These are phyloP conservation scores for Calidris pygmaea DNA, from an alignment of 2,113 vertebrate species.

Conservation along the genomic window DNA sequence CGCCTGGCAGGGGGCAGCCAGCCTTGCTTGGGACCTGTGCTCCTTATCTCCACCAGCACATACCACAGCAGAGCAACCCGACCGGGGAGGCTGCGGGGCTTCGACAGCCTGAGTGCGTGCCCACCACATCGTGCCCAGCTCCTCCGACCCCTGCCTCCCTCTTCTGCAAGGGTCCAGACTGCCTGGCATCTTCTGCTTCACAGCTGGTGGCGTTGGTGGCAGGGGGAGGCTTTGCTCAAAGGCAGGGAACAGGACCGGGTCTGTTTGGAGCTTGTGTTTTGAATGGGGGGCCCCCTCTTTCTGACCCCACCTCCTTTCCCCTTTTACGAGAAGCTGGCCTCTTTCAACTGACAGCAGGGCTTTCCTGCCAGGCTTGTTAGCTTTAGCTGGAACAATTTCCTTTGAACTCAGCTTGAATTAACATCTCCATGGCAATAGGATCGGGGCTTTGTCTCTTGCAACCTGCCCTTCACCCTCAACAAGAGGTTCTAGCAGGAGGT, in stretches of 20 bases:
- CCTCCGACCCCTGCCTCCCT: not conserved
- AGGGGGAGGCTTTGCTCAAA: not conserved
- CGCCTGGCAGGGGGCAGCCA: not conserved
- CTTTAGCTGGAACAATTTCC: conserved; percentile 71
- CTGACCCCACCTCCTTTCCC: conserved; percentile 24
- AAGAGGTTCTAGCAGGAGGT: not conserved
- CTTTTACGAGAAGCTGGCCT: conserved; percentile 35
- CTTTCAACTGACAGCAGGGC: conserved; percentile 43
- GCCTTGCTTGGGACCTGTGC: not conserved
- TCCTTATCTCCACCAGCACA: rapidly evolving
- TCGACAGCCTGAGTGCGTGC: rapidly evolving
- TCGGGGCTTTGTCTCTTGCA: conserved; percentile 59
- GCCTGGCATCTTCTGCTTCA: not conserved
- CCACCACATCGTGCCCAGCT: not conserved
- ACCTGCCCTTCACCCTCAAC: conserved; percentile 71
- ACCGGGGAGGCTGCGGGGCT: not conserved
- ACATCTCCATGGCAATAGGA: conserved; percentile 78
- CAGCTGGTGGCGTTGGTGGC: not conserved
- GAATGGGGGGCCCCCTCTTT: not conserved
- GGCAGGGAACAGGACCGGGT: not conserved
- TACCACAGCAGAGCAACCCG: rapidly evolving
- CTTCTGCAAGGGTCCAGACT: not conserved
- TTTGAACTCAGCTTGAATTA: conserved; percentile 81
- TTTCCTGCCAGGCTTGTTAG: conserved; percentile 71
- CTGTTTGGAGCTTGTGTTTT: not conserved